Base-by-base conservation (phyloP, 2,113 vertebrate genomes). In the Cinclus cinclus region DNA sequence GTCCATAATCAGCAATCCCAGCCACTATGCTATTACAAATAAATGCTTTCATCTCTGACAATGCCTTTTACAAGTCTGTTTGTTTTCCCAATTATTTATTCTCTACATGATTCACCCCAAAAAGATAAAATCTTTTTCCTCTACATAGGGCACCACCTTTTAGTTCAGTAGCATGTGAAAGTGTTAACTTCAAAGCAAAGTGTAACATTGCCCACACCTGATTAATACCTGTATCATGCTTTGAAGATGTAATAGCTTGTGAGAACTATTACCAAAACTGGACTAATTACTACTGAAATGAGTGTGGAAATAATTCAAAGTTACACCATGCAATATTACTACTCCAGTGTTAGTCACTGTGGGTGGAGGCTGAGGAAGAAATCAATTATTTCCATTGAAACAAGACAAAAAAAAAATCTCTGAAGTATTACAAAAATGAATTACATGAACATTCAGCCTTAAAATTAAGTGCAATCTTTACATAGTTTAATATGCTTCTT, bases 111-210 rank as follows among this genome's bases (percentile, higher is more conserved):
- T 65, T 87, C 89, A 94, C 41, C 20, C 31, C 44, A 28, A 14
- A 47, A 69, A 86, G 86, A 92, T 89, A 96, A 81, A 35, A 84
- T 88, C 81, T 68, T 89, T n/a, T 28, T 33, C 21, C 23, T 79
- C 64, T 67, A 35, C 22, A 33, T 1, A 58, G 52, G 18, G 49
- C 35, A 70, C 27, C 64, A 67, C 46, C 22, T 87, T 74, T 56
- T 35, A 78, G 27, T 79, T 87, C 30, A 46, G 31, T 7, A 92
- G 35, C 47, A 81, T 53, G 63, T 84, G 69, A 71, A 86, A 85
- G 58, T 22, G 23, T 47, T 63, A 62, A 68, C 69, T 94, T 94
- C 83, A 95, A 96, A 94, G 80, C 69, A 78, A 56, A 60, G 52
- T 3, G 15, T 30, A 82, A 70, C 25, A 47, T 3, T 79, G 60